phyloP scores from a whole-genome alignment of 1,140 invertebrate species.

The Drosophila littoralis region DNA sequence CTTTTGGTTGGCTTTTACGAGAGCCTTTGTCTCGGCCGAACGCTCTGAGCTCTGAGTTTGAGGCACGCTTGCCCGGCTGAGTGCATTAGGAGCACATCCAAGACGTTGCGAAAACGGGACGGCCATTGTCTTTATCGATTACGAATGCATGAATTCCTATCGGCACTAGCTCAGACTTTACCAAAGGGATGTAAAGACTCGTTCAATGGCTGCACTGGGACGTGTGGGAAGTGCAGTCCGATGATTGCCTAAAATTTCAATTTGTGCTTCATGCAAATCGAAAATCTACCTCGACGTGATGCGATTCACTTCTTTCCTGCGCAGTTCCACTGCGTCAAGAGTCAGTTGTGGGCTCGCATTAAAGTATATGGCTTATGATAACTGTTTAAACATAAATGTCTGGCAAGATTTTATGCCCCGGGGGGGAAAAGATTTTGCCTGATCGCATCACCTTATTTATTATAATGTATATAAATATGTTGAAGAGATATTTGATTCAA shows the following conservation, averaged over 20 bases:
- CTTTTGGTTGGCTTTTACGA: background rate
- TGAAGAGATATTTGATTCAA: too few relatives aligned
- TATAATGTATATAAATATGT: too few relatives aligned
- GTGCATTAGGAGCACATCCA: constrained; percentile 31
- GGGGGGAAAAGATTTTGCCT: too few relatives aligned
- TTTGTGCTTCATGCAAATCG: constrained; percentile 28
- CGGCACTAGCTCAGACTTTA: constrained; percentile 5
- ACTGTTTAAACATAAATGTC: too few relatives aligned
- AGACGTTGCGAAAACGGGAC: constrained; percentile 16
- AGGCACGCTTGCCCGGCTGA: constrained; percentile 16
- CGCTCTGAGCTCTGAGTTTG: constrained; percentile 12
- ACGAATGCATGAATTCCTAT: constrained; percentile 57
- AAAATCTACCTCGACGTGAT: constrained; percentile 32
- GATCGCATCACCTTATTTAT: too few relatives aligned
- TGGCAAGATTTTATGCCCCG: too few relatives aligned
- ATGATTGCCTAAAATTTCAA: constrained; percentile 58
- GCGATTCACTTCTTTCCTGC: constrained; percentile 14
- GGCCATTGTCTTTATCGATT: constrained; percentile 64
- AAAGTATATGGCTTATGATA: background rate
- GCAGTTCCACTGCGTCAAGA: background rate
- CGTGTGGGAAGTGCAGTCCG: constrained; percentile 61
- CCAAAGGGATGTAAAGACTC: constrained; percentile 56
- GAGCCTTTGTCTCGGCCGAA: constrained; percentile 33
- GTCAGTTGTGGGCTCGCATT: background rate
- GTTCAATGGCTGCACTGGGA: constrained; percentile 60